phyloP scores from a whole-genome alignment of 2,797 vertebrate genomes.

The Todus mexicanus region DNA sequence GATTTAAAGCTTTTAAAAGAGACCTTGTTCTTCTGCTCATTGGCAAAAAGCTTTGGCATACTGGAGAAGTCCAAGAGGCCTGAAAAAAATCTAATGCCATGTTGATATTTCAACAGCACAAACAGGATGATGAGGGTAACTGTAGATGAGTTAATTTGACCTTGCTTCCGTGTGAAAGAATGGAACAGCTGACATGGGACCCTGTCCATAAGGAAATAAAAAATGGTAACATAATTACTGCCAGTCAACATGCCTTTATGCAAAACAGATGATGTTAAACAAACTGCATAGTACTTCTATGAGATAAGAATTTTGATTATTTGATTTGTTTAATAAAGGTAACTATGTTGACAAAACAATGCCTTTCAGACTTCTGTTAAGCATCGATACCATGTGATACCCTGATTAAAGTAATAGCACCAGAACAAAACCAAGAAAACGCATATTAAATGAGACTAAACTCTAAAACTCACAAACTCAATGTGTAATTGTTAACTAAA shows the following conservation, averaged over 20 bases:
- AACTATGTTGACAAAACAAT: constrained; percentile 28
- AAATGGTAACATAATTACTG: constrained; percentile 7
- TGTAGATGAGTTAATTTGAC: constrained; percentile 20
- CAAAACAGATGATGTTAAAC: constrained; percentile 31
- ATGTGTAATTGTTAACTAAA: background rate
- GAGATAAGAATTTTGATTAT: constrained; percentile 17
- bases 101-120: background rate
- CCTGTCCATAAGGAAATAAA: constrained; percentile 9
- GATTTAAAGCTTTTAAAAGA: background rate
- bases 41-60: background rate
- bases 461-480: background rate
- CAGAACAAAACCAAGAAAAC: background rate
- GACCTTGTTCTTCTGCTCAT: background rate
- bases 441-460: background rate
- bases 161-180: constrained; percentile 18
- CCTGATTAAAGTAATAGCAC: background rate
- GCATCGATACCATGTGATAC: background rate
- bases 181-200: constrained; percentile 9
- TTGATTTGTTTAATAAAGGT: constrained; percentile 31
- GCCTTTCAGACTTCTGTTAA: background rate
- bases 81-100: background rate
- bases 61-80: background rate
- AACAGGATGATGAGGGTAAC: constrained; percentile 31
- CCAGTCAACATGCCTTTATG: background rate
- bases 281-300: background rate